Evolutionary conservation across 2,113 vertebrate genomes (phyloP), one percentile per base, ranked within the genome.

Genomic region (Crotalus helleri): DNA sequence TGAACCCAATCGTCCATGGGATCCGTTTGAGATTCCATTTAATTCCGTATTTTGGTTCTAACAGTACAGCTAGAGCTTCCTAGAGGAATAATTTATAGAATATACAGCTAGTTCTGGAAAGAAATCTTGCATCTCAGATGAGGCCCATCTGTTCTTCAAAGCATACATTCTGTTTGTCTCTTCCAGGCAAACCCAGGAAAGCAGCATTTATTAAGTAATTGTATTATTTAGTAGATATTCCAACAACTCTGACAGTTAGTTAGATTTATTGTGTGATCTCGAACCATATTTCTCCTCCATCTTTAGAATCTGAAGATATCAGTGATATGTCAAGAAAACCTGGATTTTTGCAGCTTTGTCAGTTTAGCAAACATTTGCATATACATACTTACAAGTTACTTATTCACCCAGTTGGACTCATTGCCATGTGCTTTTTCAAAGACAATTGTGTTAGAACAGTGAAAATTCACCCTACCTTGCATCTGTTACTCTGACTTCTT

Each of bases 121-220:
- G 54, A 93, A 95, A 94, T 21, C 90, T 90, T 94, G 89, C 93
- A 85, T 92, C 81, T 92, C 54, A 95, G 90, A 85, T 88, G 90
- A 94, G 89, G 58, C 92, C 95, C 96, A 96, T 96, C 95, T 96
- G 96, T 90, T 96, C 93, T 93, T 94, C 94, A 94, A 95, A 94
- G 95, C 95, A 91, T 33, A 94, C 94, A 93, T 95, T 96, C 94
- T 90, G 88, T 94, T 95, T 94, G 94, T 96, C 94, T 95, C 95
- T 96, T 94, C 88, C 95, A 96, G 92, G 93, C 93, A 95, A 96
- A 93, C 87, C 92, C 93, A 91, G 69, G 94, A 91, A 96, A 91
- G 94, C 93, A 95, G 54, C 6, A 88, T 24, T 94, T 95, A 96
- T 92, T 92, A 95, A 95, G 3, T 90, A 94, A 49, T 95, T 96